Percentiles rank a stretch among this genome's conserved stretches.
These are phyloP conservation scores for Dipodomys stephensi DNA, from an alignment of 2,113 vertebrate species.

Conservation along the genomic window DNA sequence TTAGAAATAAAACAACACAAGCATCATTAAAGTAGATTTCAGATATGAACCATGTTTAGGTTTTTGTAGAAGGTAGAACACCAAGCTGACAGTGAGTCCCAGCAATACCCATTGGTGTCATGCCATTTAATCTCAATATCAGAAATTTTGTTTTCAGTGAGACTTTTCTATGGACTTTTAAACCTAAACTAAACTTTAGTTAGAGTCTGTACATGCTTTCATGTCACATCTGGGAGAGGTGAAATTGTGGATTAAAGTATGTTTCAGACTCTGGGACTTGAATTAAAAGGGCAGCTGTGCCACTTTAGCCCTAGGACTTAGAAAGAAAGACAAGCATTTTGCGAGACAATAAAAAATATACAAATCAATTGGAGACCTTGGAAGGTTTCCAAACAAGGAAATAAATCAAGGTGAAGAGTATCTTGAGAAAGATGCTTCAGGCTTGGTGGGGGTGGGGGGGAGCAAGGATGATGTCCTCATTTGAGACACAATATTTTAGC, in stretches of 20 bases:
- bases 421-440: not conserved
- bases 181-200: not conserved
- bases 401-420: not conserved
- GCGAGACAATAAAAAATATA: conserved; percentile 15
- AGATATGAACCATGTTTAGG: not conserved
- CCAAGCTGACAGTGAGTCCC: not conserved
- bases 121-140: not conserved
- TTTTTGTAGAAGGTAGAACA: not conserved
- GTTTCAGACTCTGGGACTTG: not conserved
- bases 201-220: not conserved
- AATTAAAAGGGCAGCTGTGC: not conserved
- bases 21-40: not conserved
- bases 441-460: not conserved
- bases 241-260: not conserved
- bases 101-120: not conserved
- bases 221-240: not conserved
- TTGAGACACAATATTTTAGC: not conserved
- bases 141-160: not conserved
- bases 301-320: not conserved
- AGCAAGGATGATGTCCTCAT: not conserved
- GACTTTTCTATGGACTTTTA: not conserved
- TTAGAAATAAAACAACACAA: not conserved
- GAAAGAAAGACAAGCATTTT: not conserved
- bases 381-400: not conserved
- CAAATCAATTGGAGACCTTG: not conserved